Evolutionary conservation across 2,113 vertebrate species (phyloP), one percentile per base, ranked within the genome.

Genomic region (Arenaria interpres): DNA sequence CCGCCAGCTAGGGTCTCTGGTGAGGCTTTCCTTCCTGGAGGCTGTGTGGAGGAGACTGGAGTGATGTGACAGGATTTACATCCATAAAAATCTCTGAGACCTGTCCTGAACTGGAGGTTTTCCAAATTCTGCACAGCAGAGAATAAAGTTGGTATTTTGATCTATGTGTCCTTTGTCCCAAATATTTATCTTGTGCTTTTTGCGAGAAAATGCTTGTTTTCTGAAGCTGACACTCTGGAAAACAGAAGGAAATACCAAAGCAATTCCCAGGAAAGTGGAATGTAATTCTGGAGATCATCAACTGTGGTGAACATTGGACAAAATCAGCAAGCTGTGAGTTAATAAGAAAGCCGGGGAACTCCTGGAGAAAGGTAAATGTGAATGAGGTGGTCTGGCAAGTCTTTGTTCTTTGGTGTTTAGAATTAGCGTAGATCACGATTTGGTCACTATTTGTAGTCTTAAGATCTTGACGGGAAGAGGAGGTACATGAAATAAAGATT

Each of bases 1-100:
- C 25, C 2, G 0, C 28, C 11, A 3, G 7, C 24, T 39, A 17
- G 30, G 20, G n/a, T 57, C 43, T 51, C 27, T 3, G 1, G 14
- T 1, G 1, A 64, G 35, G 3, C 23, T 57, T 82, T 30, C 14
- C 41, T 35, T 24, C 30, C 25, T 20, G 56, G n/a, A 48, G 17
- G 4, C 20, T 35, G 25, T 27, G 25, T 14, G 5, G 14, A 16
- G 4, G 7, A 51, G 25, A 32, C 37, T 22, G 48, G 9, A 35
- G 9, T 32, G 35, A 41, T 71, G 10, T 71, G 64, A 14, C 21
- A 71, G 9, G 11, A 19, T 56, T 41, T 77, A 14, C 7, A 63
- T 27, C 63, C 30, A 23, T 46, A 15, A 33, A 71, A 39, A 7
- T 1, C 60, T 6, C 8, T 12, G 35, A 35, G n/a, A 28, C 22